Base-by-base conservation (phyloP, 2,797 vertebrate genomes). In the Trematomus bernacchii region DNA sequence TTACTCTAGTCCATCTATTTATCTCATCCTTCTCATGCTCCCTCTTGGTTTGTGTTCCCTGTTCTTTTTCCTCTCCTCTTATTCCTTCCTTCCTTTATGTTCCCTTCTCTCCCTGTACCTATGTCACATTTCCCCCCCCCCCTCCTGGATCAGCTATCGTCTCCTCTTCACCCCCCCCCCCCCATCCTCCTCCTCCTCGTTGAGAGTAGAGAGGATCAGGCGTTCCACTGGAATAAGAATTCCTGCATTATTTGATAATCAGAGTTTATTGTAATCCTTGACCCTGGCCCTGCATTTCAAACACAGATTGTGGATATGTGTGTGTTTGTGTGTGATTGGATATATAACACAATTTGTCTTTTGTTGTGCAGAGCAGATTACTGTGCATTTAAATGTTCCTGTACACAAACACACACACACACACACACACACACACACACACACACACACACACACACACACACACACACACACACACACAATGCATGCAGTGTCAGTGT, bases 211-310 rank as follows among this genome's bases (percentile, higher is more conserved):
- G 76, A 86, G 46, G 71, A 85, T 89, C 75, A 80, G 84, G 76
- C 48, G 83, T 92, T 94, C 84, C 85, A 73, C 81, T 87, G 86
- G 94, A 95, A 95, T 95, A 93, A 94, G 92, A 92, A 95, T 94
- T 91, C 89, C 91, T 92, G 93, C 89, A 95, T 95, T 95, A 96
- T 95, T 93, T 94, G 92, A 95, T 95, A 86, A 94, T 95, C 90
- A 90, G 90, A 94, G 91, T 94, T 94, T 94, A 94, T 95, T 94
- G 93, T 95, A 95, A 95, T 95, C 93, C 94, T 93, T 95, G 93
- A 95, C 94, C 94, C 94, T 94, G 93, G 92, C 91, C 94, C 90
- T 93, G 94, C 93, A 94, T 95, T 91, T 94, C 88, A 94, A 94
- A 94, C 89, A 93, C 90, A 93, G 94, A 95, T 94, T 95, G 92